A percentile compares a stretch with the other conserved stretches of the same genome.
Conservation (phyloP, 2,113 vertebrate species). For the Oreochromis niloticus region DNA sequence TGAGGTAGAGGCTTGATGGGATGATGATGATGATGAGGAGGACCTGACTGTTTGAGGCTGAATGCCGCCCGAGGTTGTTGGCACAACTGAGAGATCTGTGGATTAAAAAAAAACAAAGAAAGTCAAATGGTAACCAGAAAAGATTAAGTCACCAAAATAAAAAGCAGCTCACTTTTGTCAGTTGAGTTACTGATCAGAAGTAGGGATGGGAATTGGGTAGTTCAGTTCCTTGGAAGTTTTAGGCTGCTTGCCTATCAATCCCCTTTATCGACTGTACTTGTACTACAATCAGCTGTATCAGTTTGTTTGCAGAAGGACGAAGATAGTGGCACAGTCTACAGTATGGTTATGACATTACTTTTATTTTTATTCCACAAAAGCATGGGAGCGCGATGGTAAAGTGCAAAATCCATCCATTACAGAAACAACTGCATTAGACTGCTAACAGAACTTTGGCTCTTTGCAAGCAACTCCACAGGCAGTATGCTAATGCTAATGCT, state of each 20-base stretch:
- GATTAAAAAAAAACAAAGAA: neutral
- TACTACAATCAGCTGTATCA: neutral
- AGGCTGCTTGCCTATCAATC: neutral
- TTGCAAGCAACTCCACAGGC: neutral
- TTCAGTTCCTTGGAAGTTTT: neutral
- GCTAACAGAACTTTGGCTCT: neutral
- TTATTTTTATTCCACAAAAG: neutral
- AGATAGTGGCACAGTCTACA: neutral
- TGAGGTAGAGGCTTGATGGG: conserved; percentile 86
- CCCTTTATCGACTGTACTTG: neutral
- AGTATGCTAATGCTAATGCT: neutral
- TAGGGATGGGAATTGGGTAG: neutral
- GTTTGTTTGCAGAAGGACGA: neutral
- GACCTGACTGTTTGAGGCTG: conserved; percentile 82
- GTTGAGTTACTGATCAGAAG: neutral
- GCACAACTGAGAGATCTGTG: conserved; percentile 88
- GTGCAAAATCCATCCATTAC: neutral
- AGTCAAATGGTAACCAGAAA: neutral
- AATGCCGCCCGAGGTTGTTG: conserved; percentile 83
- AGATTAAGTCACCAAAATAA: neutral
- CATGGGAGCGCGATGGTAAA: neutral
- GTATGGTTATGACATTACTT: neutral
- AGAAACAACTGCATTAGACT: neutral
- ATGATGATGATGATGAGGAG: conserved; percentile 74
- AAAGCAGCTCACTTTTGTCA: neutral